Conservation (phyloP, 2,888 invertebrate species). For the Xanthia icteritia region DNA sequence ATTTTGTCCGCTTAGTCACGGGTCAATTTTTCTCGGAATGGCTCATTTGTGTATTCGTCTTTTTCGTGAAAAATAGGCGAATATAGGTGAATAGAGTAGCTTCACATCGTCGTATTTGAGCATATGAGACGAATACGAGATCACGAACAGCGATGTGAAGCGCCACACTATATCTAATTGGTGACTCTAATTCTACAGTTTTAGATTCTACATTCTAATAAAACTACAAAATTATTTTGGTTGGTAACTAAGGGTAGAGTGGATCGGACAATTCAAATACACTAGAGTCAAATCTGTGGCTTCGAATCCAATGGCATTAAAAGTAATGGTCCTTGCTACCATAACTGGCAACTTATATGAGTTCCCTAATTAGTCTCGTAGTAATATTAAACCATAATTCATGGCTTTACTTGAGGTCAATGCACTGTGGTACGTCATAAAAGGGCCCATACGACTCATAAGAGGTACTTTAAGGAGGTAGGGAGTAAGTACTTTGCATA, state of each 20-base stretch:
- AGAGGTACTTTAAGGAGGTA: not conserved
- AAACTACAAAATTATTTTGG: not conserved
- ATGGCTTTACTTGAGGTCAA: slow-evolving; percentile 1
- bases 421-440: not conserved
- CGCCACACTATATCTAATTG: too few species aligned
- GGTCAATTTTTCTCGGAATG: too few species aligned
- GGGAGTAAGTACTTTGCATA: too few species aligned
- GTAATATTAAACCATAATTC: not conserved
- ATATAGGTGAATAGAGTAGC: too few species aligned
- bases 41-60: too few species aligned
- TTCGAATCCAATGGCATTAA: not conserved
- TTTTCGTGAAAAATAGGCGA: too few species aligned
- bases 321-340: slow-evolving; percentile 4
- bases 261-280: not conserved
- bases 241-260: not conserved
- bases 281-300: not conserved
- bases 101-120: too few species aligned
- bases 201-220: too few species aligned
- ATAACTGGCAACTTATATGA: not conserved
- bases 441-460: not conserved
- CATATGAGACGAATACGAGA: too few species aligned
- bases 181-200: too few species aligned
- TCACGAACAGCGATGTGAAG: too few species aligned
- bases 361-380: not conserved
- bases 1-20: too few species aligned